Conservation (phyloP, 2,113 vertebrate genomes). For the Microtus montanus region DNA sequence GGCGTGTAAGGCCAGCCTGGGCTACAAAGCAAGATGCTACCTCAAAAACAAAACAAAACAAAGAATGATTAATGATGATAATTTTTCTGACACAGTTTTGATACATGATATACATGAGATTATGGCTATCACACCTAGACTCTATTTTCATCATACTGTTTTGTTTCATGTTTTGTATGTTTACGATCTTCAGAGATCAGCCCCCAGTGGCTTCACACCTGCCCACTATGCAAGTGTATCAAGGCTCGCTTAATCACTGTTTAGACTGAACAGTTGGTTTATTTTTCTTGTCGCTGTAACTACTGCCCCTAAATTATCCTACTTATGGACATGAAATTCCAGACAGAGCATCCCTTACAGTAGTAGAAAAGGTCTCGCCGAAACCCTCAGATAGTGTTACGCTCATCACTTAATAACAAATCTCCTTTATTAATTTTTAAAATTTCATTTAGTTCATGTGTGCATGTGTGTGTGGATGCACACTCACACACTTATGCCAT, state of each 20-base stretch:
- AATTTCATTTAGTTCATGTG: background rate
- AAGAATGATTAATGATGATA: background rate
- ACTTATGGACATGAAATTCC: background rate
- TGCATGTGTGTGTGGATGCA: background rate
- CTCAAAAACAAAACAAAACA: background rate
- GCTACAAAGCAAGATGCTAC: background rate
- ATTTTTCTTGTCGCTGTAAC: background rate
- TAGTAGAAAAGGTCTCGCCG: background rate
- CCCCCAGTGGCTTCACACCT: background rate
- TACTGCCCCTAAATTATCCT: background rate
- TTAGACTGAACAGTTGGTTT: background rate
- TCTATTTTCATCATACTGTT: constrained; percentile 1
- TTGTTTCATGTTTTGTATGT: background rate
- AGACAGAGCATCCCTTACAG: background rate
- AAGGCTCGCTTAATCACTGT: background rate
- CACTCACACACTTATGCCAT: background rate
- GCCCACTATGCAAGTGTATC: background rate
- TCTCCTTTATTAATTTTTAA: background rate
- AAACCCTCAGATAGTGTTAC: background rate
- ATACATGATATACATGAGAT: background rate
- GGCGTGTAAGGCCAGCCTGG: background rate
- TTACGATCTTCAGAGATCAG: background rate
- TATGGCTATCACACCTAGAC: background rate
- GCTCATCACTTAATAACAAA: background rate
- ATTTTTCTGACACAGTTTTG: background rate